A percentile compares a stretch with the other conserved stretches of the same genome.
phyloP scores from a whole-genome alignment of 2,888 invertebrate species.

The Salticus scenicus region DNA sequence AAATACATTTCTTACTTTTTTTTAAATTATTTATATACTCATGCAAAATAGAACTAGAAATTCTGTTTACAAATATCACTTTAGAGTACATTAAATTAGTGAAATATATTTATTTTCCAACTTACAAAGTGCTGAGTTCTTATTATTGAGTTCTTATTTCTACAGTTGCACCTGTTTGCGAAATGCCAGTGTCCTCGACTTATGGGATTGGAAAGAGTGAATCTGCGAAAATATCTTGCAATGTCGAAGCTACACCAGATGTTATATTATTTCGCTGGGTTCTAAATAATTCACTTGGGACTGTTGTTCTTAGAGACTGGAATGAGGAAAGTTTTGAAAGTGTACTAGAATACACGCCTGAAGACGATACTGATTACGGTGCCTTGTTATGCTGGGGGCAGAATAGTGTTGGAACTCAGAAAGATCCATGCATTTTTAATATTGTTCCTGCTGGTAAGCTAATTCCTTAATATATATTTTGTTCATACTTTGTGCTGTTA shows the following conservation, averaged over 20 bases:
- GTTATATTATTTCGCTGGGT: conserved; percentile 93
- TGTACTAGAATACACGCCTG: not conserved
- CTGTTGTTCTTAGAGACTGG: conserved; percentile 14
- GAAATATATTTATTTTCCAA: too few species aligned
- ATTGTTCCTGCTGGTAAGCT: conserved; percentile 3
- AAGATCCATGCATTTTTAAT: conserved; percentile 12
- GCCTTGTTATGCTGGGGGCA: conserved; percentile 15
- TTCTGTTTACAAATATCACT: too few species aligned
- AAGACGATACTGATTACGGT: not conserved
- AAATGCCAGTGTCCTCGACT: conserved; percentile 86
- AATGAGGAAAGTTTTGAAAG: not conserved
- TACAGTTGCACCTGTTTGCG: conserved; percentile 93
- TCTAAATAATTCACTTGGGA: conserved; percentile 85
- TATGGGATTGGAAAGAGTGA: conserved; percentile 94
- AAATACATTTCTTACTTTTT: too few species aligned
- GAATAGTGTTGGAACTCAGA: conserved; percentile 13
- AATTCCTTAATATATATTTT: too few species aligned
- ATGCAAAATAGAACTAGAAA: too few species aligned
- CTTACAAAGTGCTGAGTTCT: too few species aligned
- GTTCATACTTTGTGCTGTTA: too few species aligned
- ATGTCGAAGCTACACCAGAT: conserved; percentile 89
- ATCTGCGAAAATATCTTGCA: conserved; percentile 81
- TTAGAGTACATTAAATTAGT: too few species aligned
- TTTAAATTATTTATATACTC: too few species aligned
- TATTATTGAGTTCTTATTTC: too few species aligned